These are phyloP conservation scores for Todus mexicanus DNA, from an alignment of 2,797 vertebrate genomes.

Conservation along the genomic window DNA sequence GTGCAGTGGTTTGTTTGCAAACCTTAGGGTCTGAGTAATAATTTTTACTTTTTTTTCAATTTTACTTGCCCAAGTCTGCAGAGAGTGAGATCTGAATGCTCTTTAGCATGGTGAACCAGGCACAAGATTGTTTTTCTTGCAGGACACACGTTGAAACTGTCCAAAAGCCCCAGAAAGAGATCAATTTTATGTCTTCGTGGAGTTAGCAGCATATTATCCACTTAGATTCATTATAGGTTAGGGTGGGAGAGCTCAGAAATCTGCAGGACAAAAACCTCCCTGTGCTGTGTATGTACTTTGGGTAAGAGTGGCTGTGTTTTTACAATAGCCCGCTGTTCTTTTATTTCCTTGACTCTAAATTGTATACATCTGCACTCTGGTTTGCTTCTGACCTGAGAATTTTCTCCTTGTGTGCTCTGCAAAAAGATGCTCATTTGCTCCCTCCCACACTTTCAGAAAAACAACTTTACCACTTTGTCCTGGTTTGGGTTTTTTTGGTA, in stretches of 20 bases:
- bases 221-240: not conserved
- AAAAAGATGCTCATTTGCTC: slow-evolving; percentile 31
- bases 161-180: not conserved
- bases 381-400: slow-evolving; percentile 32
- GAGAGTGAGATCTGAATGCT: not conserved
- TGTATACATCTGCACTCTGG: not conserved
- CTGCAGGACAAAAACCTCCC: not conserved
- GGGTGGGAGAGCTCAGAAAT: not conserved
- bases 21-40: not conserved
- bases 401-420: not conserved
- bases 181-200: not conserved
- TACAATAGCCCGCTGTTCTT: not conserved
- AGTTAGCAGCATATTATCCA: not conserved
- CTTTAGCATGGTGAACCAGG: not conserved
- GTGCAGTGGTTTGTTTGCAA: not conserved
- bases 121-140: not conserved
- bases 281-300: not conserved
- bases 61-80: not conserved
- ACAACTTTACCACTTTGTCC: not conserved
- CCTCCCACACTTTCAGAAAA: slow-evolving; percentile 37
- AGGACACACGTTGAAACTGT: not conserved
- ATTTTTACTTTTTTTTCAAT: not conserved
- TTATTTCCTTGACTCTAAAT: slow-evolving; percentile 21
- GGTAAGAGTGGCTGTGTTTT: not conserved
- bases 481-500: not conserved